Conservation (phyloP, 1,140 invertebrate genomes). For the Neodiprion pinetum region DNA sequence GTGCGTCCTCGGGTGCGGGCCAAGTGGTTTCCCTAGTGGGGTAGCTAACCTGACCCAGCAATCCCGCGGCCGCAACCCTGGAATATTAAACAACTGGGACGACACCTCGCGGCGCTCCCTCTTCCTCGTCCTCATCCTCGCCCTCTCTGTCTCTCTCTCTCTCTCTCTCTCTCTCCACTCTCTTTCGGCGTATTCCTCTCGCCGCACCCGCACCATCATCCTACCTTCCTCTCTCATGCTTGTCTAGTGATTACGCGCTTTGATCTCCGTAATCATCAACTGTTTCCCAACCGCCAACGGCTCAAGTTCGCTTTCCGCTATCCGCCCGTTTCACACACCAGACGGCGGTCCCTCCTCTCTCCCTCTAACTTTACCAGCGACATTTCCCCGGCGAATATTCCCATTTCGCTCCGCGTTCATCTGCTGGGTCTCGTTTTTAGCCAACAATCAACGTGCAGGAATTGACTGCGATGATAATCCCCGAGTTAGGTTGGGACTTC, state of each 20-base stretch:
- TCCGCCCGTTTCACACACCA: neutral
- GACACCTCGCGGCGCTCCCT: neutral
- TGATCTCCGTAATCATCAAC: conserved; percentile 7
- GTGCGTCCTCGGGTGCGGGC: neutral
- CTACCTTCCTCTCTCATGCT: neutral
- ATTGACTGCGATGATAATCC: too few species aligned
- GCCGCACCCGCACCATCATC: neutral
- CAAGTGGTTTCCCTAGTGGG: neutral
- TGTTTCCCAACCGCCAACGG: neutral
- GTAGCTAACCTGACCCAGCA: neutral
- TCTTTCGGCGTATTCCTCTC: neutral
- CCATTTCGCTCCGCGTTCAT: neutral
- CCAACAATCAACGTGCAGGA: too few species aligned
- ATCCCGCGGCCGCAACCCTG: neutral
- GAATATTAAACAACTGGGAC: conserved; percentile 7
- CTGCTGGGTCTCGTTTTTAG: too few species aligned
- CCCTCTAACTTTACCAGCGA: neutral
- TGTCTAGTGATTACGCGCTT: conserved; percentile 7
- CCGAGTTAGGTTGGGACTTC: too few species aligned
- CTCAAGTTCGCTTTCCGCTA: conserved; percentile 6
- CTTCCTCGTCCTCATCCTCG: conserved; percentile 21
- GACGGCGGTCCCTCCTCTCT: neutral
- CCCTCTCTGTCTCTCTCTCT: neutral
- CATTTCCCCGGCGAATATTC: neutral
- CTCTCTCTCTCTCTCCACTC: conserved; percentile 15